These are phyloP conservation scores for Taxidea taxus DNA, from an alignment of 2,113 vertebrate genomes.

Conservation along the genomic window DNA sequence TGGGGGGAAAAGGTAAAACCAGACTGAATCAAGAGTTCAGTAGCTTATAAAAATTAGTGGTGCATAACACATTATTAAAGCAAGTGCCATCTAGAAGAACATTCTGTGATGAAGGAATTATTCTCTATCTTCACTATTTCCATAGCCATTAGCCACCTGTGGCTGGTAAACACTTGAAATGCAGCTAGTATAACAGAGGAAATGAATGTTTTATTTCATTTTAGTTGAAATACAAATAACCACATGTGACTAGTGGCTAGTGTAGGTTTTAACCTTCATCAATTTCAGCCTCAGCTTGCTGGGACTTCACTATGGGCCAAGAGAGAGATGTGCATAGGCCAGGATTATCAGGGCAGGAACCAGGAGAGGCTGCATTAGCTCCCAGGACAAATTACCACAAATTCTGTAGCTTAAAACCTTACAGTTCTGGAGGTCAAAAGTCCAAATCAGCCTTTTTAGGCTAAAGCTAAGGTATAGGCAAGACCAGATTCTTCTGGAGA, in stretches of 20 bases:
- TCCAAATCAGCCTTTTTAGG: background rate
- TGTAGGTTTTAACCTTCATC: background rate
- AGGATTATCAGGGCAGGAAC: background rate
- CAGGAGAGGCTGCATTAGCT: background rate
- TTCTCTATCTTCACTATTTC: background rate
- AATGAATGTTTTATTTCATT: background rate
- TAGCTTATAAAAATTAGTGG: background rate
- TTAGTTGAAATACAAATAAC: background rate
- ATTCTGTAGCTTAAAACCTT: background rate
- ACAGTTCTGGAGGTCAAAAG: background rate
- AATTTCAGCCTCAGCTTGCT: background rate
- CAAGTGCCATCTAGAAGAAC: background rate
- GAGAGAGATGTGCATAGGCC: fast-evolving
- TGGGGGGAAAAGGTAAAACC: background rate
- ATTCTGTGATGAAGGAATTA: background rate
- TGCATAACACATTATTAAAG: background rate
- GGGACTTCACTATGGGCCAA: background rate
- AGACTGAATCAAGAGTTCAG: background rate
- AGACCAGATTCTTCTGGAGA: background rate
- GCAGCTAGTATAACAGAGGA: background rate
- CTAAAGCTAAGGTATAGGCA: background rate
- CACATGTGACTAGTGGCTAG: background rate
- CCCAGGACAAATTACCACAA: background rate
- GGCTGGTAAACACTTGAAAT: background rate
- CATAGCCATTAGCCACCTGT: background rate